Evolutionary conservation across 2,797 vertebrate species (phyloP), one percentile per base, ranked within the genome.

Genomic region (Denticeps clupeoides): DNA sequence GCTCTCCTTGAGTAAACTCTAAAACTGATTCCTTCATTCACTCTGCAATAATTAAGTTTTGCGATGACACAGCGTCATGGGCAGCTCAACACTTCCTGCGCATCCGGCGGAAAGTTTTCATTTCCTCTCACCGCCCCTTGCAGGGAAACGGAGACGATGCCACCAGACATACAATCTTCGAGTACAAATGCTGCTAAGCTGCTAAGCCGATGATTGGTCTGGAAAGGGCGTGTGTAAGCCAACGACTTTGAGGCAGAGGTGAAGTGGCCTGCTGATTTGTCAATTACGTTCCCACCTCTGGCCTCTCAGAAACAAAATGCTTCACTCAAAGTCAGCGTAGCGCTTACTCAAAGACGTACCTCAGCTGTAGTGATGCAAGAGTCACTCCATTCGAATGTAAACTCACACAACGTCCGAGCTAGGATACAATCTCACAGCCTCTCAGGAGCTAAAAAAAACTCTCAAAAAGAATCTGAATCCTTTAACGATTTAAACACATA

Each of bases 181-280:
- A 83, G 80, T 83, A 79, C 79, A 85, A 86, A 84, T 80, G 83
- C 66, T 62, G 71, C 76, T 85, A 82, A 85, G 78, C 80, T 53
- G 64, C 73, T 83, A 84, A 84, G 78, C 76, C 80, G 71, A 79
- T 82, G 81, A 84, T 82, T 80, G 81, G 76, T 81, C 73, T 79
- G 74, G 73, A 67, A 81, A 78, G 71, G 69, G 75, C 77, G 73
- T 80, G 73, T 83, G 80, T 78, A 78, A 78, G 79, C 71, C 78
- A 83, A 83, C 83, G 72, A 81, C 77, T 82, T 81, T 81, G 72
- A 78, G 75, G 57, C 63, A 67, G 69, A 73, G 68, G 64, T n/a
- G 64, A 72, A 70, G 68, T 63, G 61, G 31, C 75, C 77, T 63
- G 75, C 82, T 86, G 82, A 81, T 82, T 85, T 80, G 79, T 81